A percentile compares a stretch with the other conserved stretches of the same genome.
Conservation (phyloP, 92 coral and sea anemone genomes). For the Porites rus region DNA sequence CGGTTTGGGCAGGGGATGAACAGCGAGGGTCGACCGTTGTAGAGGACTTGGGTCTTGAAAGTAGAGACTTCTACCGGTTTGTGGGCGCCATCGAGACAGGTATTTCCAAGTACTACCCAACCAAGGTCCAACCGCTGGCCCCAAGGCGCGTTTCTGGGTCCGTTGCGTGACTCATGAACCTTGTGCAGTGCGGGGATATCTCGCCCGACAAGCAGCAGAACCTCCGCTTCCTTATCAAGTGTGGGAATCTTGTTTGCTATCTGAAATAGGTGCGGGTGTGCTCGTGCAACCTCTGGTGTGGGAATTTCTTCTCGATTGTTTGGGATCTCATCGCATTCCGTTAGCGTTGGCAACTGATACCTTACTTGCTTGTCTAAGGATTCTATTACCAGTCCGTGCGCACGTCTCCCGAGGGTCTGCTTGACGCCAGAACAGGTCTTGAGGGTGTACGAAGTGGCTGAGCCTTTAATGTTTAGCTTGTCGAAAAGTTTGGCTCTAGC, state of each 20-base stretch:
- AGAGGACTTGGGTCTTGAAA: slow-evolving; percentile 53
- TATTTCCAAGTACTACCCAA: slow-evolving; percentile 61
- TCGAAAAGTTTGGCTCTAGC: slow-evolving; percentile 40
- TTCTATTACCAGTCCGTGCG: slow-evolving; percentile 39
- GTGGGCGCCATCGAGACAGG: slow-evolving; percentile 69
- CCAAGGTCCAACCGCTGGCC: slow-evolving; percentile 67
- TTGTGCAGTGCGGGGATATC: slow-evolving; percentile 66
- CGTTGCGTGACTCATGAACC: slow-evolving; percentile 64
- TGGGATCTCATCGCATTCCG: slow-evolving; percentile 50
- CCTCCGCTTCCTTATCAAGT: slow-evolving; percentile 21
- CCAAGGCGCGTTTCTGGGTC: slow-evolving; percentile 58
- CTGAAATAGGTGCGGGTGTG: slow-evolving; percentile 51
- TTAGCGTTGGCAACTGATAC: slow-evolving; percentile 17
- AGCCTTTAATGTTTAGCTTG: slow-evolving; percentile 1
- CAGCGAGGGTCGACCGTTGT: slow-evolving; percentile 57
- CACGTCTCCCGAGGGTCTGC: slow-evolving; percentile 26
- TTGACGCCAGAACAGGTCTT: slow-evolving; percentile 38
- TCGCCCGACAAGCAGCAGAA: slow-evolving; percentile 61
- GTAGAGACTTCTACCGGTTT: slow-evolving; percentile 23
- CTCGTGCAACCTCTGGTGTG: slow-evolving; percentile 36
- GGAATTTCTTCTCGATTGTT: slow-evolving; percentile 60
- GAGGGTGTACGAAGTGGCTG: not conserved
- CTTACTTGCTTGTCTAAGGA: slow-evolving; percentile 20
- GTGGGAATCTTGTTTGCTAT: slow-evolving; percentile 54
- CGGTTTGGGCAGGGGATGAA: slow-evolving; percentile 61